Percentiles rank a stretch among this genome's conserved stretches.
Evolutionary conservation across 2,113 vertebrate species (phyloP).

Genomic region (Pyxicephalus adspersus): DNA sequence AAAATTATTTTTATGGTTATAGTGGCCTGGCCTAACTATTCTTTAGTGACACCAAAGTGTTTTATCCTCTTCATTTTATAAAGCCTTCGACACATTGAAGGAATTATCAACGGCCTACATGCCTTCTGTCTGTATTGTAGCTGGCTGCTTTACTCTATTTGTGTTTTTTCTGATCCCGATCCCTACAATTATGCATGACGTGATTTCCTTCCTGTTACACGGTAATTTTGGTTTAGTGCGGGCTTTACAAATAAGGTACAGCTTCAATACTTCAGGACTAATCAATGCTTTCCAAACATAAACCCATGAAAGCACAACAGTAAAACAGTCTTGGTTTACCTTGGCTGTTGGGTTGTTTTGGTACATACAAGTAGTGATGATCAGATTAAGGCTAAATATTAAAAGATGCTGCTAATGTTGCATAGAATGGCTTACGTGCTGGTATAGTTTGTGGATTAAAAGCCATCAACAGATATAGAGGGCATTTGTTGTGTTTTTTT

Average conservation of each 20-base stretch:
- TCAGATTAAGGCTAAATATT: conserved; percentile 63
- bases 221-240: conserved; percentile 29
- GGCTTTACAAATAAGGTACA: conserved; percentile 32
- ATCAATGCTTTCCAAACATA: conserved; percentile 72
- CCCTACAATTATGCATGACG: conserved; percentile 17
- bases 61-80: background rate
- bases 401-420: conserved; percentile 60
- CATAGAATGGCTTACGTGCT: conserved; percentile 51
- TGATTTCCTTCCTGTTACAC: conserved; percentile 33
- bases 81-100: conserved; percentile 19
- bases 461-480: conserved; percentile 52
- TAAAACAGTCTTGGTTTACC: conserved; percentile 75
- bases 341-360: conserved; percentile 73
- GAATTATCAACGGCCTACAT: conserved; percentile 36
- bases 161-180: conserved; percentile 28
- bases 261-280: conserved; percentile 63
- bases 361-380: conserved; percentile 73
- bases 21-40: no score
- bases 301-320: conserved; percentile 75
- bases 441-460: conserved; percentile 53
- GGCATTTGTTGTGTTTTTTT: conserved; percentile 56
- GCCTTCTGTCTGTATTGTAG: conserved; percentile 29
- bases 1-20: no score
- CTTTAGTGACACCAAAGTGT: background rate
- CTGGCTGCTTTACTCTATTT: conserved; percentile 1